phyloP scores from a whole-genome alignment of 23 tunicate species.

The Oikopleura dioica region DNA sequence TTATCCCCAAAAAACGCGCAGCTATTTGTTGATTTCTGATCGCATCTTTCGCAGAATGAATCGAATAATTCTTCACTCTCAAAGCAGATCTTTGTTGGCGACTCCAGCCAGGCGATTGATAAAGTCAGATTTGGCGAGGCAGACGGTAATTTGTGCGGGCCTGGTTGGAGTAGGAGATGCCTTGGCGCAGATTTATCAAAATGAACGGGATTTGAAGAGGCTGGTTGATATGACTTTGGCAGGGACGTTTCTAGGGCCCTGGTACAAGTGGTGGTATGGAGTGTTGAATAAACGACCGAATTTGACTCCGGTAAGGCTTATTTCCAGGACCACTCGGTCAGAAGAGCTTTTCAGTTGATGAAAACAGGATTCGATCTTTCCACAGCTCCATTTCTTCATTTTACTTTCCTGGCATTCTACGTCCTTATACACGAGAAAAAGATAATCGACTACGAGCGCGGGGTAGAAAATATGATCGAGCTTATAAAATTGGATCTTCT shows the following conservation, averaged over 20 bases:
- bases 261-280: conserved; percentile 11
- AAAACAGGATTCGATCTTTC: background rate
- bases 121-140: conserved; percentile 46
- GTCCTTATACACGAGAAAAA: background rate
- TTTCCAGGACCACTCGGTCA: too few species aligned
- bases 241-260: background rate
- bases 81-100: too few species aligned
- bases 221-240: background rate
- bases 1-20: too few species aligned
- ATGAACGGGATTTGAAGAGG: background rate
- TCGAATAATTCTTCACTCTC: too few species aligned
- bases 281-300: background rate
- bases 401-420: background rate
- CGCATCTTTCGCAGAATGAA: too few species aligned
- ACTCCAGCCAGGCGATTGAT: conserved; percentile 27
- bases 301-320: too few species aligned
- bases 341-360: background rate
- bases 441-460: background rate
- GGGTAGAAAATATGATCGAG: background rate
- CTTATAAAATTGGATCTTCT: background rate
- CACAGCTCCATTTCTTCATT: conserved; percentile 11
- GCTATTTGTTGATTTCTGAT: too few species aligned
- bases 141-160: conserved; percentile 18
- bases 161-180: conserved; percentile 4
- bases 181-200: background rate